Conservation (phyloP, 2,113 vertebrate genomes). For the Prolemur simus region DNA sequence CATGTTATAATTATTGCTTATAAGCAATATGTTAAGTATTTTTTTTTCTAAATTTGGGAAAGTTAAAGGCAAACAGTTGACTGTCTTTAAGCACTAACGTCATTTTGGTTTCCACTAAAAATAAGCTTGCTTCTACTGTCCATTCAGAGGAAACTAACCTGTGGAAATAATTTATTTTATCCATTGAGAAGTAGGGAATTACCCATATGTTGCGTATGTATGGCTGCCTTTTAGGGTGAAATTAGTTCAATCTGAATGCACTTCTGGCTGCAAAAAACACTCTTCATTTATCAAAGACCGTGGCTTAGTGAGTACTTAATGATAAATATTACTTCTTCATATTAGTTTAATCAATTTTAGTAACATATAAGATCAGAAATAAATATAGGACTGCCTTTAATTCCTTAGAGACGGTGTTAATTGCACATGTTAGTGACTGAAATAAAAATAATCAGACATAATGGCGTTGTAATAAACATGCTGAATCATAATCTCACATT, state of each 20-base stretch:
- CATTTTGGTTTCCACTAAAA: neutral
- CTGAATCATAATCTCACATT: slow-evolving; percentile 12
- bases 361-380: slow-evolving; percentile 30
- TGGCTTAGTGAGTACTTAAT: neutral
- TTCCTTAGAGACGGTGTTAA: slow-evolving; percentile 36
- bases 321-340: slow-evolving; percentile 34
- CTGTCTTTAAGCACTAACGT: neutral
- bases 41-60: neutral
- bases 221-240: neutral
- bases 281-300: neutral
- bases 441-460: slow-evolving; percentile 49
- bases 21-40: neutral
- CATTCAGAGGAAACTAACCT: neutral
- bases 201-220: fast-evolving
- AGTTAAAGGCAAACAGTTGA: neutral
- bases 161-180: neutral
- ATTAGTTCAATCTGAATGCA: neutral
- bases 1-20: neutral
- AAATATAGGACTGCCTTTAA: neutral
- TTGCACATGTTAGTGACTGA: neutral
- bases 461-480: slow-evolving; percentile 42
- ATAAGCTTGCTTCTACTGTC: neutral
- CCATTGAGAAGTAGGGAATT: neutral
- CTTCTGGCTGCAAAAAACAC: neutral
- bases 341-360: slow-evolving; percentile 22